A percentile compares a stretch with the other conserved stretches of the same genome.
Conservation (phyloP, 2,888 invertebrate species). For the Colletes collaris region DNA sequence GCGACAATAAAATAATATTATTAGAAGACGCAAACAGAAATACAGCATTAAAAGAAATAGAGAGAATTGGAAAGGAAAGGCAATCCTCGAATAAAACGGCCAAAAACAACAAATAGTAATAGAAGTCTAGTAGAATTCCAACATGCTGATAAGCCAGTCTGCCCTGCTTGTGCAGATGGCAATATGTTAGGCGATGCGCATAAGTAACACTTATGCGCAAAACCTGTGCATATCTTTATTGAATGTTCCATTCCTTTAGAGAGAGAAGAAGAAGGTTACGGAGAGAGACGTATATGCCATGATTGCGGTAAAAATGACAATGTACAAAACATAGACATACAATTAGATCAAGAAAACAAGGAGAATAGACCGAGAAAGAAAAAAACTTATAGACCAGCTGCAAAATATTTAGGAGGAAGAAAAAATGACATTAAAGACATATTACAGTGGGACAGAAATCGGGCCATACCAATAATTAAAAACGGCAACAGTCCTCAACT, state of each 20-base stretch:
- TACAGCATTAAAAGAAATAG: too few species aligned
- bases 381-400: not conserved
- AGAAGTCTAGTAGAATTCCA: too few species aligned
- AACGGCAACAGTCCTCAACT: not conserved
- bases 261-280: not conserved
- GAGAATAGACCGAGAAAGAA: not conserved
- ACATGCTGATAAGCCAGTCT: too few species aligned
- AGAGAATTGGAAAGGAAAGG: too few species aligned
- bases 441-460: not conserved
- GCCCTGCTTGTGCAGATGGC: too few species aligned
- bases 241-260: not conserved
- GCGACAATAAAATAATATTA: too few species aligned
- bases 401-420: not conserved
- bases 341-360: not conserved
- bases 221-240: slow-evolving; percentile 4
- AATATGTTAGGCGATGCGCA: too few species aligned
- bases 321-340: not conserved
- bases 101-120: too few species aligned
- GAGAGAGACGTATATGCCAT: not conserved
- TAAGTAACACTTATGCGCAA: too few species aligned
- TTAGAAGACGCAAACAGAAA: too few species aligned
- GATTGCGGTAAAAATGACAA: not conserved
- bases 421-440: not conserved
- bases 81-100: too few species aligned
- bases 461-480: not conserved